phyloP scores from a whole-genome alignment of 2,888 invertebrate genomes.

The Campopleginae sp. region DNA sequence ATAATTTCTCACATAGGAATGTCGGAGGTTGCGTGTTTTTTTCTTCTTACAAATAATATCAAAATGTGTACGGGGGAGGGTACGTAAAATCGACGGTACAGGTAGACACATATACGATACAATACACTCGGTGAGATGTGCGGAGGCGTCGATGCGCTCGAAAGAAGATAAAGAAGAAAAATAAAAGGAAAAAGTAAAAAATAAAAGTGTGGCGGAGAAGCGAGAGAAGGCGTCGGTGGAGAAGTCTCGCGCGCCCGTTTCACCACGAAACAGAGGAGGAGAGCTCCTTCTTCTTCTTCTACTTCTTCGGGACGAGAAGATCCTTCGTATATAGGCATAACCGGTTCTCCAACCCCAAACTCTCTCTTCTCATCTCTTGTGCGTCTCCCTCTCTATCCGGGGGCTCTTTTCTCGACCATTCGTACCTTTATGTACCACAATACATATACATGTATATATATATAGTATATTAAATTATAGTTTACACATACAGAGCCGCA shows the following conservation, averaged over 20 bases:
- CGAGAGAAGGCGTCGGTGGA: conserved; percentile 70
- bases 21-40: not conserved
- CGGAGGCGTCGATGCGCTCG: conserved; percentile 72
- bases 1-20: conserved; percentile 5
- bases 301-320: conserved; percentile 68
- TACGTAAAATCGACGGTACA: conserved; percentile 22
- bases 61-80: not conserved
- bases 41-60: not conserved
- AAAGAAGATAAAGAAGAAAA: conserved; percentile 57
- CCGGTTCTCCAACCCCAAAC: conserved; percentile 55
- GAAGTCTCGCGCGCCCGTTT: conserved; percentile 55
- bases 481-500: conserved; percentile 14
- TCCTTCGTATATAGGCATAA: conserved; percentile 40
- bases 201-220: conserved; percentile 61
- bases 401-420: conserved; percentile 59
- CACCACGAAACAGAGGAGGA: conserved; percentile 65
- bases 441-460: conserved; percentile 34
- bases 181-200: conserved; percentile 57
- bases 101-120: not conserved
- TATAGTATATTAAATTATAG: conserved; percentile 46
- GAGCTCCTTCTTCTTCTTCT: conserved; percentile 34
- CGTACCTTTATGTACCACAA: conserved; percentile 33
- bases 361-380: conserved; percentile 53
- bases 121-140: conserved; percentile 47
- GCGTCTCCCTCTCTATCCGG: conserved; percentile 59